phyloP scores from a whole-genome alignment of 2,113 vertebrate species.

The Catharus fuscescens region DNA sequence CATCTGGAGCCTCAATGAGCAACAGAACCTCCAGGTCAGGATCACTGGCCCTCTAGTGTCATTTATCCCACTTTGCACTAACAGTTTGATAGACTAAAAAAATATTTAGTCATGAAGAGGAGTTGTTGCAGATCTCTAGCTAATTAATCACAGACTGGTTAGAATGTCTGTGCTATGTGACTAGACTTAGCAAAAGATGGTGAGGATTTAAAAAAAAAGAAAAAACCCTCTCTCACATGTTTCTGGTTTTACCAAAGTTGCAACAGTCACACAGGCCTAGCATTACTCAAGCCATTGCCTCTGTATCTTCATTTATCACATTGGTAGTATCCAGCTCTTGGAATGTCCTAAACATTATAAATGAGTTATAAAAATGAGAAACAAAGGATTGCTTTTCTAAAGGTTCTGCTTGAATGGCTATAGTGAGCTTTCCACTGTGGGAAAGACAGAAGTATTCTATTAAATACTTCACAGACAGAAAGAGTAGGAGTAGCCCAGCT shows the following conservation, averaged over 20 bases:
- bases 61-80: constrained; percentile 78
- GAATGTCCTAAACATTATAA: constrained; percentile 59
- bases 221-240: constrained; percentile 42
- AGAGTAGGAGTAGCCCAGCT: not conserved
- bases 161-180: constrained; percentile 53
- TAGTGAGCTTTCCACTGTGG: not conserved
- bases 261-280: constrained; percentile 62
- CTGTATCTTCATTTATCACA: constrained; percentile 61
- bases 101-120: constrained; percentile 83
- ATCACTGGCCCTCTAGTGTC: constrained; percentile 49
- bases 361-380: constrained; percentile 61
- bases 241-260: constrained; percentile 72
- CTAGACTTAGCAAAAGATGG: constrained; percentile 53
- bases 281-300: constrained; percentile 55
- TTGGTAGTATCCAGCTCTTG: not conserved
- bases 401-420: constrained; percentile 36
- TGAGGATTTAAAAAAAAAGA: constrained; percentile 38
- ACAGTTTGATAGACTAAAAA: constrained; percentile 82
- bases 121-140: constrained; percentile 73
- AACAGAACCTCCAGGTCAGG: constrained; percentile 92
- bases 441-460: constrained; percentile 10
- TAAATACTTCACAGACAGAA: not conserved
- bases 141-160: constrained; percentile 82
- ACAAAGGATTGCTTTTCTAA: constrained; percentile 55
- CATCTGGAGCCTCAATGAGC: constrained; percentile 87